These are phyloP conservation scores for Odontocolon sp. DNA, from an alignment of 2,888 invertebrate species.

Conservation along the genomic window DNA sequence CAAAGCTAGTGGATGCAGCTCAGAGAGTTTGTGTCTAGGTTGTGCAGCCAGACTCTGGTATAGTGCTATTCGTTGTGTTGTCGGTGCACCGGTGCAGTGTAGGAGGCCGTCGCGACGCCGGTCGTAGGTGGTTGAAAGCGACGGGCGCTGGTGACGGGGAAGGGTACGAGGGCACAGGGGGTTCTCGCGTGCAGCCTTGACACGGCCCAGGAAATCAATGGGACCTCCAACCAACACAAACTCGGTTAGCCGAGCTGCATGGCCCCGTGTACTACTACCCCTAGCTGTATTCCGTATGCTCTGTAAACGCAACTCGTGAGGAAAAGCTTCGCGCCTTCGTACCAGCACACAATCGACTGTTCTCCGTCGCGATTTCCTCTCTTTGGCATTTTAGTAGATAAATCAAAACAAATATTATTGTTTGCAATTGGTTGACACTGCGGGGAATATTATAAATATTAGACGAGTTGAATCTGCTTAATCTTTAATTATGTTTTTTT, in stretches of 20 bases:
- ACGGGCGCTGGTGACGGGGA: no score
- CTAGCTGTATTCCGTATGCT: conserved; percentile 26
- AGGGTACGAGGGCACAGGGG: conserved; percentile 69
- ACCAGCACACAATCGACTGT: conserved; percentile 1
- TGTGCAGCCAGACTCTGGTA: conserved; percentile 19
- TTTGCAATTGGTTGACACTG: no score
- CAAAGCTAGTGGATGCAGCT: background rate
- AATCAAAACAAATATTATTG: no score
- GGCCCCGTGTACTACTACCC: conserved; percentile 49
- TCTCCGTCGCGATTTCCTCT: background rate
- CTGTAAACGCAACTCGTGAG: conserved; percentile 32
- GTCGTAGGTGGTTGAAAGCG: conserved; percentile 45
- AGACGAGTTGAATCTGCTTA: no score
- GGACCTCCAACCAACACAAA: conserved; percentile 79
- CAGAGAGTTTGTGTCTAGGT: background rate
- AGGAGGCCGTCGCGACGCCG: conserved; percentile 55
- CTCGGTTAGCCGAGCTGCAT: conserved; percentile 73
- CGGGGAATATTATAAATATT: no score
- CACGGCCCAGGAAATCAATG: conserved; percentile 81
- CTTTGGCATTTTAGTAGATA: no score
- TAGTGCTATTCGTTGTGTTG: background rate
- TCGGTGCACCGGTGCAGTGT: background rate
- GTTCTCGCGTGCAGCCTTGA: conserved; percentile 80
- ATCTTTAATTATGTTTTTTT: no score
- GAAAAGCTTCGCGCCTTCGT: conserved; percentile 25